Evolutionary conservation across 2,888 invertebrate genomes (phyloP).

Genomic region (Scaptomyza flava): DNA sequence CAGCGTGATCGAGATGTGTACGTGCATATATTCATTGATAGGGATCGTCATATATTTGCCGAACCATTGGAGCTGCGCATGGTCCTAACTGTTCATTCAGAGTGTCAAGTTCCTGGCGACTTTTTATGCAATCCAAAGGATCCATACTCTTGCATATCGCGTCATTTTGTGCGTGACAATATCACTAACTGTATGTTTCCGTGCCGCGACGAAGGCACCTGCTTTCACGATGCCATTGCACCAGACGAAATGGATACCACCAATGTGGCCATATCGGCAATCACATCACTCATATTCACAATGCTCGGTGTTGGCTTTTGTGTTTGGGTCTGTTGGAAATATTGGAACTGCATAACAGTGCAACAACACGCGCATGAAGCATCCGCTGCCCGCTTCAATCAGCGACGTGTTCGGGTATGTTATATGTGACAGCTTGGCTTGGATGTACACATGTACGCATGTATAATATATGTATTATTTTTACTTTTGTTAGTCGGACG

Average conservation of each 20-base stretch:
- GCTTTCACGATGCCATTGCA: conserved; percentile 77
- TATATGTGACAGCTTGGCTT: neutral
- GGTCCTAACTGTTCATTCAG: conserved; percentile 81
- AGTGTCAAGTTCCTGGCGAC: conserved; percentile 78
- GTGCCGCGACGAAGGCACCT: conserved; percentile 82
- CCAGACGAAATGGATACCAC: conserved; percentile 77
- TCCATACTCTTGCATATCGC: conserved; percentile 81
- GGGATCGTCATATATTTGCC: conserved; percentile 62
- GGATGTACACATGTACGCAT: neutral
- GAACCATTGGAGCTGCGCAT: conserved; percentile 81
- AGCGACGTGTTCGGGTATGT: conserved; percentile 63
- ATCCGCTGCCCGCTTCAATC: conserved; percentile 76
- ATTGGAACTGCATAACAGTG: conserved; percentile 83
- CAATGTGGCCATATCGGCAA: conserved; percentile 82
- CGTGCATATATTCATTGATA: conserved; percentile 78
- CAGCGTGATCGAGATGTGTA: conserved; percentile 78
- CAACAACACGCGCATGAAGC: conserved; percentile 83
- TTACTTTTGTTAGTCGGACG: conserved; percentile 60
- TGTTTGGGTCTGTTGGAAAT: conserved; percentile 84
- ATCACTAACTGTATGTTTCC: conserved; percentile 82
- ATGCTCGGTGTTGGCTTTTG: conserved; percentile 83
- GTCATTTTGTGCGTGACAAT: conserved; percentile 82
- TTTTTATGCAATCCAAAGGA: conserved; percentile 80
- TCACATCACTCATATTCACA: conserved; percentile 83
- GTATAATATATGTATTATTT: no score